A percentile compares a stretch with the other conserved stretches of the same genome.
Evolutionary conservation across 2,113 vertebrate genomes (phyloP).

Genomic region (Hemichromis elongatus): DNA sequence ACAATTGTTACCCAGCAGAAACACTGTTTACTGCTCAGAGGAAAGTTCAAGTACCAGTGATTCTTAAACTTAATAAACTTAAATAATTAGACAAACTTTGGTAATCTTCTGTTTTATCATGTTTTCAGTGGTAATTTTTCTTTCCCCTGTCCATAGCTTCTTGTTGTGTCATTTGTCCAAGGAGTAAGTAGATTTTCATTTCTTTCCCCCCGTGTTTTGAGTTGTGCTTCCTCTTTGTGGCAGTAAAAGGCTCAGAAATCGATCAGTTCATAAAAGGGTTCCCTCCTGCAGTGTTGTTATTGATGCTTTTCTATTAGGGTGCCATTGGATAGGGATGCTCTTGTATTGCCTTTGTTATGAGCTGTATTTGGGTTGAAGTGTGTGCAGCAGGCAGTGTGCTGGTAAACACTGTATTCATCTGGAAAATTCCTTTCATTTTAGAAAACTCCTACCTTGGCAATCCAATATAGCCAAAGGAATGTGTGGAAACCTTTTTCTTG

Average conservation of each 20-base stretch:
- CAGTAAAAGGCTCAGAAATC: conserved; percentile 1
- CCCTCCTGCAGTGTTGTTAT: conserved; percentile 1
- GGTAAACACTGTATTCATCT: neutral
- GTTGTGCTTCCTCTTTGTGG: neutral
- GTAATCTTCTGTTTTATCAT: neutral
- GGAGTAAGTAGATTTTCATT: neutral
- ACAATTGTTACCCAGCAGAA: neutral
- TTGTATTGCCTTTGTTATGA: neutral
- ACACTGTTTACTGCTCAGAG: neutral
- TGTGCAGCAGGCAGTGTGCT: neutral
- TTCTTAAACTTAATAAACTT: neutral
- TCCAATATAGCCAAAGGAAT: neutral
- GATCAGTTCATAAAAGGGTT: conserved; percentile 23
- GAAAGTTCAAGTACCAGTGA: neutral
- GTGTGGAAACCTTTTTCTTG: neutral
- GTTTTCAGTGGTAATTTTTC: neutral
- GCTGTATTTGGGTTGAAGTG: neutral
- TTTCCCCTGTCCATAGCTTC: neutral
- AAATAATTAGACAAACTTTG: neutral
- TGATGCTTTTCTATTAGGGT: conserved; percentile 15
- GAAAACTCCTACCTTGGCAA: neutral
- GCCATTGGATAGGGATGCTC: neutral
- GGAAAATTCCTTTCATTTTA: neutral
- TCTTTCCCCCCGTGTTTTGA: neutral
- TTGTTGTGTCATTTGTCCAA: neutral